Evolutionary conservation across 2,797 vertebrate species (phyloP).

Genomic region (Paguma larvata): DNA sequence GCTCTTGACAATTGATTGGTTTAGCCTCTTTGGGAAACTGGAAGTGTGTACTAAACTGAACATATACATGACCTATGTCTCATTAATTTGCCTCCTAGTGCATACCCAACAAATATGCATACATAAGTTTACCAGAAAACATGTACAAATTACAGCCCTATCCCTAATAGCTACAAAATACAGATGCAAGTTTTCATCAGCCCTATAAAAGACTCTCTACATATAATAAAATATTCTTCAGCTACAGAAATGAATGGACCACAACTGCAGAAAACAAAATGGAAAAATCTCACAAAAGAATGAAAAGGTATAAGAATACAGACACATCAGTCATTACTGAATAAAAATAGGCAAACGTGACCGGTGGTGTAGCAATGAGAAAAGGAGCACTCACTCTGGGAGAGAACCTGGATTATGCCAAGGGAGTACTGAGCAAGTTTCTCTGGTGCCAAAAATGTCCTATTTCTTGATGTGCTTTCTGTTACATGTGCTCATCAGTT

Average conservation of each 20-base stretch:
- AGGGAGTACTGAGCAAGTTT: not conserved
- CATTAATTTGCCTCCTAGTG: not conserved
- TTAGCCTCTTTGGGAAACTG: not conserved
- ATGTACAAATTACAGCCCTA: not conserved
- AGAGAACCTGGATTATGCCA: too few species aligned
- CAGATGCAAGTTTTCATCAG: not conserved
- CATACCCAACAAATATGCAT: not conserved
- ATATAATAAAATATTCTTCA: not conserved
- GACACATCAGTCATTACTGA: not conserved
- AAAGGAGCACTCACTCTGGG: not conserved
- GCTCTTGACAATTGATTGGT: not conserved
- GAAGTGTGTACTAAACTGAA: not conserved
- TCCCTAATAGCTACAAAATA: not conserved
- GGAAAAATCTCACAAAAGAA: not conserved
- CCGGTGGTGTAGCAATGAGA: not conserved
- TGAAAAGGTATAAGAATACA: not conserved
- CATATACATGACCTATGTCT: not conserved
- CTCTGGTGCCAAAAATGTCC: too few species aligned
- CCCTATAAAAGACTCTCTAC: not conserved
- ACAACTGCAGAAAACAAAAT: not conserved
- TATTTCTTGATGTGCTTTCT: not conserved
- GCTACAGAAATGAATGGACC: accelerated
- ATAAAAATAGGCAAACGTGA: not conserved
- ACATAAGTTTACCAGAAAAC: not conserved
- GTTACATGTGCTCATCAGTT: not conserved